A percentile compares a stretch with the other conserved stretches of the same genome.
Conservation (phyloP, 1,140 invertebrate species). For the Drosophila rhopaloa region DNA sequence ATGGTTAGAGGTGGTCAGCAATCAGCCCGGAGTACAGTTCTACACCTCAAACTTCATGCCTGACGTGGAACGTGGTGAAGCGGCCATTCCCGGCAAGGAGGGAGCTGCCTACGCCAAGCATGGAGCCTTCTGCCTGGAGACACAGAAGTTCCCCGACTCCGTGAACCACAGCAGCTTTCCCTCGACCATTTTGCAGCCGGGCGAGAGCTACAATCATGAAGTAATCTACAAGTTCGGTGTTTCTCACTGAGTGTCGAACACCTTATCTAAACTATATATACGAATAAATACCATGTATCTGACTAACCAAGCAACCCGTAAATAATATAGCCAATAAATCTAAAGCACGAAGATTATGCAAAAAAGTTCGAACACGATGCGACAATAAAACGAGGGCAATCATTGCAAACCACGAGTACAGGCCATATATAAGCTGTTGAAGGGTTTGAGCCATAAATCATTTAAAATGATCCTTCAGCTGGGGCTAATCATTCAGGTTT, state of each 20-base stretch:
- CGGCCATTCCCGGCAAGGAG: constrained; percentile 55
- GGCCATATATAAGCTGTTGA: constrained; percentile 32
- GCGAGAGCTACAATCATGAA: constrained; percentile 88
- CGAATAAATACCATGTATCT: constrained; percentile 18
- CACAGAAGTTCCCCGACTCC: constrained; percentile 97
- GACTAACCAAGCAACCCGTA: constrained; percentile 6
- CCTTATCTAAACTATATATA: constrained; percentile 13
- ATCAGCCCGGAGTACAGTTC: constrained; percentile 96
- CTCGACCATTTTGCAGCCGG: constrained; percentile 89
- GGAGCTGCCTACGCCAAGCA: constrained; percentile 89
- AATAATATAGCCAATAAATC: constrained; percentile 55
- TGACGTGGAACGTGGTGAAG: constrained; percentile 69
- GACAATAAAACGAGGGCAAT: constrained; percentile 24
- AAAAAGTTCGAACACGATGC: constrained; percentile 21
- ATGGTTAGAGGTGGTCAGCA: constrained; percentile 90
- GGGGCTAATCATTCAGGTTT: constrained; percentile 12
- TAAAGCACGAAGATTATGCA: constrained; percentile 35
- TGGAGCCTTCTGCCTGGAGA: constrained; percentile 93
- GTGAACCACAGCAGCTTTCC: constrained; percentile 94
- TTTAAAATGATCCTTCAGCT: constrained; percentile 21
- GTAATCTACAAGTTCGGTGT: constrained; percentile 87
- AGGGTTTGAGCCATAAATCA: constrained; percentile 2
- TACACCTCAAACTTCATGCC: constrained; percentile 94
- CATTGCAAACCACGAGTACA: neutral
- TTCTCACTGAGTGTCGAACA: constrained; percentile 2